Conservation (phyloP, 2,113 vertebrate genomes). For the Cinclus mexicanus region DNA sequence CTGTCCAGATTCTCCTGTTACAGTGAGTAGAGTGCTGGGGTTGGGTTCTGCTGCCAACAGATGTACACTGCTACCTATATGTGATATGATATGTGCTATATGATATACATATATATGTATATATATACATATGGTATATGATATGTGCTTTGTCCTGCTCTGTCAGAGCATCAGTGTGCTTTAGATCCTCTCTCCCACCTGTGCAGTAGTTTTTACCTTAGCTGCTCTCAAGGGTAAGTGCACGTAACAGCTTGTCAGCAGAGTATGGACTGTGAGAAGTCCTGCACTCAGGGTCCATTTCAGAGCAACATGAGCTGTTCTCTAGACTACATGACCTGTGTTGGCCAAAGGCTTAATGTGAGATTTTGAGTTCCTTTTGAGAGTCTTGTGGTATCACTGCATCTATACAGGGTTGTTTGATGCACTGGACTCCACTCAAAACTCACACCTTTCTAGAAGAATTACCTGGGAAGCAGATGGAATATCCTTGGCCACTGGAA, state of each 20-base stretch:
- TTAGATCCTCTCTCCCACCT: background rate
- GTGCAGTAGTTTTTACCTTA: background rate
- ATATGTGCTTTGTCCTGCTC: background rate
- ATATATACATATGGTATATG: too few relatives aligned
- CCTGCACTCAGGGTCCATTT: background rate
- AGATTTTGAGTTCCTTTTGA: background rate
- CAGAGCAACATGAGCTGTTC: background rate
- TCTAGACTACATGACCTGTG: background rate
- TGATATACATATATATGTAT: too few relatives aligned
- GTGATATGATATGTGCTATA: too few relatives aligned
- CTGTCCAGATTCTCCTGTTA: background rate
- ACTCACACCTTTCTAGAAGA: background rate
- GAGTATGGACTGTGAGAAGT: background rate
- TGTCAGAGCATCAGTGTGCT: background rate
- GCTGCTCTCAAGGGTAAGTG: background rate
- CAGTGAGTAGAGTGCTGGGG: rapidly evolving
- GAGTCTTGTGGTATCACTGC: background rate
- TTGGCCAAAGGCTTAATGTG: background rate
- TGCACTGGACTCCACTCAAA: background rate
- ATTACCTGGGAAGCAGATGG: background rate
- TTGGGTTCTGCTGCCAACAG: background rate
- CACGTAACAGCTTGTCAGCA: background rate
- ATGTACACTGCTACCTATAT: background rate
- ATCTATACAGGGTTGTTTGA: background rate
- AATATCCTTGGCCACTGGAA: background rate